Base-by-base conservation (phyloP, 1,140 invertebrate genomes). In the Idris sp. region DNA sequence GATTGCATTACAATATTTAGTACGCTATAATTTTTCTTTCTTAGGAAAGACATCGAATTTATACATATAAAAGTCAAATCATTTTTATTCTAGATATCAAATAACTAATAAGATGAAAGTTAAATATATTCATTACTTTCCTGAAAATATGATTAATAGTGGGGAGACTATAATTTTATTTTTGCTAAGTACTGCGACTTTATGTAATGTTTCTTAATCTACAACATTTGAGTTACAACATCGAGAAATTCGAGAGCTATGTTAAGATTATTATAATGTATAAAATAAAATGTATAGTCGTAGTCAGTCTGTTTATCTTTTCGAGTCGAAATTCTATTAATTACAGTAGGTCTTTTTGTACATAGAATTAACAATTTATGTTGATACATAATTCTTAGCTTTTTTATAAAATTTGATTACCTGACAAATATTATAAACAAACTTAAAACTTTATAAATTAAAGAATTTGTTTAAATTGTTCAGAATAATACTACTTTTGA, bases 221-320 rank as follows among this genome's bases (percentile, higher is more conserved):
- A 53, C 6, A 56, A 64, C 10, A 43, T 59, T 59, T 14, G 4
- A 64, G 31, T 54, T 69, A 64, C 51, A 51, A 72, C 58, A 64
- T 58, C 68, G 51, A 64, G 44, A 72, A 72, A 72, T 72, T 72
- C 68, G 68, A 72, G 36, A 58, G 40, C 48, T 71, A 71, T 22
- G 28, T 49, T 48, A 18, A 56, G 59, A 58, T 58, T 56, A 72
- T 64, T 16, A 38, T 54, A 64, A 62, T 7, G 41, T 43, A 30
- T n/a, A 16, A 64, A 72, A 64, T 62, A 64, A 72, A 44, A 36
- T 22, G 19, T 22, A 22, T 22, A 22, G 19, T 22, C 19, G 6
- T 22, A 22, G 19, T 22, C 19, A 22, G 19, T 22, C 19, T 22
- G 19, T 22, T 22, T 2, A 22, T 22, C 19, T 22, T 22, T 22